Percentiles rank a stretch among this genome's conserved stretches.
phyloP scores from a whole-genome alignment of 2,888 invertebrate genomes.

The Epirrhoe tristata region DNA sequence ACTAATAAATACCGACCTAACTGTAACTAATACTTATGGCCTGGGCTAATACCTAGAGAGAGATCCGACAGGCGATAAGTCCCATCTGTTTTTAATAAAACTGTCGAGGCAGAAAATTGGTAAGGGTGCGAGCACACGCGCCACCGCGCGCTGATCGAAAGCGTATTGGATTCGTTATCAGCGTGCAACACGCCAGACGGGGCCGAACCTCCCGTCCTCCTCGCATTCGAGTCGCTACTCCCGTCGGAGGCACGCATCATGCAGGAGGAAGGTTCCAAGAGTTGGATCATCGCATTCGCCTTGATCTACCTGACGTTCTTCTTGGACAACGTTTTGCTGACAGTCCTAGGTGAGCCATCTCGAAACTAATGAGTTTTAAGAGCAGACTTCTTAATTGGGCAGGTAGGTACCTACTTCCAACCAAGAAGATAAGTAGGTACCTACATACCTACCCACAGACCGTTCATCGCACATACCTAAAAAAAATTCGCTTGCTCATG shows the following conservation, averaged over 20 bases:
- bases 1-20: too few relatives aligned
- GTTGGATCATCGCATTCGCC: constrained; percentile 61
- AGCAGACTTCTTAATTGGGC: too few relatives aligned
- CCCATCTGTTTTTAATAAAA: constrained; percentile 29
- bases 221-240: constrained; percentile 23
- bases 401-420: too few relatives aligned
- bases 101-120: constrained; percentile 59
- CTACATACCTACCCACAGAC: too few relatives aligned
- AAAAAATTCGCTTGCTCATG: too few relatives aligned
- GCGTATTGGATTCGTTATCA: constrained; percentile 59
- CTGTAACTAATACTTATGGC: too few relatives aligned
- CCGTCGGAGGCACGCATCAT: constrained; percentile 12
- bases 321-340: constrained; percentile 94
- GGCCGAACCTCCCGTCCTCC: background rate
- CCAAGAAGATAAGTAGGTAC: too few relatives aligned
- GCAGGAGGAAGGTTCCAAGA: constrained; percentile 39
- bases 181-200: constrained; percentile 41
- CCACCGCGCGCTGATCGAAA: constrained; percentile 65
- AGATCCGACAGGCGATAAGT: background rate
- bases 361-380: background rate
- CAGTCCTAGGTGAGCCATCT: constrained; percentile 92
- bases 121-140: constrained; percentile 59
- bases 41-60: too few relatives aligned
- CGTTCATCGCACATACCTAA: too few relatives aligned
- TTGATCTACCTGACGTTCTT: constrained; percentile 90